Evolutionary conservation across 1,140 invertebrate species (phyloP).

Genomic region (Bombus picipes): DNA sequence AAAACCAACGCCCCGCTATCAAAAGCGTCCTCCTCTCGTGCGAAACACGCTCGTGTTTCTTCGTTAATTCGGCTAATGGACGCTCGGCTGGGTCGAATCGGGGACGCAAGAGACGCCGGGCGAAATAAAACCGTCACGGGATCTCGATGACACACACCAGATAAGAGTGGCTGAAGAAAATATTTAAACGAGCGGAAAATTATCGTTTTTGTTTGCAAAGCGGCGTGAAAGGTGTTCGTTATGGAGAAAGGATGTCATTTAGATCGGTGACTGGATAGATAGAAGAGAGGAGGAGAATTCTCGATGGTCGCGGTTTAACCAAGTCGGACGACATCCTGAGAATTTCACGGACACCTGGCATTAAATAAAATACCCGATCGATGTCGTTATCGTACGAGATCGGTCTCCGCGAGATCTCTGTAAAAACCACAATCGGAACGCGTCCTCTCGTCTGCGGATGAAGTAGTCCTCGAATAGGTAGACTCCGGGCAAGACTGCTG

Average conservation of each 20-base stretch:
- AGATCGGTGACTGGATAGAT: constrained; percentile 10
- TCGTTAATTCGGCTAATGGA: constrained; percentile 34
- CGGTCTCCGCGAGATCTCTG: background rate
- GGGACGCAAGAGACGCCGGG: background rate
- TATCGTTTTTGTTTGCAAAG: too few relatives aligned
- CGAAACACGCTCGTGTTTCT: background rate
- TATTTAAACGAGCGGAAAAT: background rate
- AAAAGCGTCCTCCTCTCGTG: background rate
- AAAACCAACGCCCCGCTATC: constrained; percentile 8
- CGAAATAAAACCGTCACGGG: background rate
- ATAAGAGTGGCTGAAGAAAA: background rate
- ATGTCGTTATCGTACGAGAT: background rate
- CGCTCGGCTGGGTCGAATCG: background rate
- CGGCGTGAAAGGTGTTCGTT: background rate
- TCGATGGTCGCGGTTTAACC: background rate
- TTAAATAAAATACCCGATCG: background rate
- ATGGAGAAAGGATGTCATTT: too few relatives aligned
- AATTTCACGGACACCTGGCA: too few relatives aligned
- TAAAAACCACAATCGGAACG: constrained; percentile 16
- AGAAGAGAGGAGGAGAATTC: background rate
- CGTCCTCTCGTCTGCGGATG: background rate
- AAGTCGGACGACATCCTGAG: background rate
- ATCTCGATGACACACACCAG: background rate
- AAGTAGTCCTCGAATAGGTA: background rate
- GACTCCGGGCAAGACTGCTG: background rate